A percentile compares a stretch with the other conserved stretches of the same genome.
Conservation (phyloP, 2,797 vertebrate species). For the Dicrostonyx torquatus region DNA sequence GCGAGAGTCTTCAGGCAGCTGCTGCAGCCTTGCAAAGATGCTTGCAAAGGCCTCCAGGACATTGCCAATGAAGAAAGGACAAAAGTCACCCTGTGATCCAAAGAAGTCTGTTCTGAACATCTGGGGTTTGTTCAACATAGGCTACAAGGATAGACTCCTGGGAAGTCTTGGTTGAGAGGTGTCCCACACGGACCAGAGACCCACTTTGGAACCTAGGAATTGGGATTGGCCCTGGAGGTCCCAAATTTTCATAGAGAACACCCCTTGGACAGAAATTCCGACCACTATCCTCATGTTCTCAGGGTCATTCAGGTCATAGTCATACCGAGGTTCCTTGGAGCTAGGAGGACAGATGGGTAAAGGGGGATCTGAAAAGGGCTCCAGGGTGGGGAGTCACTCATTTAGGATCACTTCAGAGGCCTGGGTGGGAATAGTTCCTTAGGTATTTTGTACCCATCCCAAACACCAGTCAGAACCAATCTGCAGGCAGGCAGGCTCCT, state of each 20-base stretch:
- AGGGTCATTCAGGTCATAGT: background rate
- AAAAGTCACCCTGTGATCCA: rapidly evolving
- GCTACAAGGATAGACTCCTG: background rate
- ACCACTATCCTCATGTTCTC: background rate
- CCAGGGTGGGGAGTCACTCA: background rate
- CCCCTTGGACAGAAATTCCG: background rate
- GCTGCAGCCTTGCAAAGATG: no score
- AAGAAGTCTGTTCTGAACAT: background rate
- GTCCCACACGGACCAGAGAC: rapidly evolving
- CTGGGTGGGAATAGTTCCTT: background rate
- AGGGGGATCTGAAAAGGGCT: background rate
- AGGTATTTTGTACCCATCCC: background rate
- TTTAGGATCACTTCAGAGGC: background rate
- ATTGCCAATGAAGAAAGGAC: background rate
- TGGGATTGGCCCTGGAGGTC: background rate
- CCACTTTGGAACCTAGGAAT: background rate
- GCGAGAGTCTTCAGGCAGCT: background rate
- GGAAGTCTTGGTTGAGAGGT: background rate
- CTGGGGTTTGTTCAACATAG: background rate
- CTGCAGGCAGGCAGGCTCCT: background rate
- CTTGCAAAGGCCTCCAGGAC: background rate
- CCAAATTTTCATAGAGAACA: background rate
- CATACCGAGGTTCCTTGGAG: rapidly evolving
- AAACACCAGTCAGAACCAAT: background rate
- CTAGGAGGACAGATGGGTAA: background rate